Base-by-base conservation (phyloP, 2,113 vertebrate species). In the Theristicus caerulescens region DNA sequence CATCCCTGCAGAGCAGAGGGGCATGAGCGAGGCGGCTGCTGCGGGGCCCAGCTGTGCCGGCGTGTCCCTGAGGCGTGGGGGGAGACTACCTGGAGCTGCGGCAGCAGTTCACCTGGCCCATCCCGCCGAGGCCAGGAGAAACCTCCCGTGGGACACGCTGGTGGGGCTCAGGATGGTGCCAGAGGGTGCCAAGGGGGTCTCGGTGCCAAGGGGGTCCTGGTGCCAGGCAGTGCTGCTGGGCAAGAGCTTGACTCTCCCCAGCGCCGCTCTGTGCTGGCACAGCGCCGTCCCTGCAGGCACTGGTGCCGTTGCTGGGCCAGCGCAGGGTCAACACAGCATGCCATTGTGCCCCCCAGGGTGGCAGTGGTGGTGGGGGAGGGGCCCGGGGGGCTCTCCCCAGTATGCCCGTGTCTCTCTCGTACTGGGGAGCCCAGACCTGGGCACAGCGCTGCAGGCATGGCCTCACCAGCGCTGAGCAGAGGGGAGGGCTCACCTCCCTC, bases 21-120 rank as follows among this genome's bases (percentile, higher is more conserved):
- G 32, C 13, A 10, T 31, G 73, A 31, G 57, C 21, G 61, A 17
- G 57, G 44, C 2, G 8, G 44, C 44, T 49, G 55, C 74, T 38
- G 34, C 1, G 8, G 44, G 44, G 6, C 9, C 26, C 3, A 6
- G 26, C 26, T 36, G 40, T 46, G 73, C 32, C 18, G 1, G 18
- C 3, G 2, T 38, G 26, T 31, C 34, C 34, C 42, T 1, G 4
- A 46, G 42, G 26, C 9, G 5, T 2, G 7, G 20, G 34, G 7
- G 19, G 11, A 44, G 6, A 31, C 20, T 16, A 38, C 44, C 46
- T 40, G 44, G 27, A 25, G 26, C n/a, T 9, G 3, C 4, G 12
- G 17, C 38, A 29, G 61, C 61, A 64, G 38, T 40, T 64, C 38
- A 42, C 17, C 61, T 42, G 61, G 61, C 61, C 26, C 26, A 16